These are phyloP conservation scores for Grammomys surdaster DNA, from an alignment of 2,113 vertebrate genomes.

Conservation along the genomic window DNA sequence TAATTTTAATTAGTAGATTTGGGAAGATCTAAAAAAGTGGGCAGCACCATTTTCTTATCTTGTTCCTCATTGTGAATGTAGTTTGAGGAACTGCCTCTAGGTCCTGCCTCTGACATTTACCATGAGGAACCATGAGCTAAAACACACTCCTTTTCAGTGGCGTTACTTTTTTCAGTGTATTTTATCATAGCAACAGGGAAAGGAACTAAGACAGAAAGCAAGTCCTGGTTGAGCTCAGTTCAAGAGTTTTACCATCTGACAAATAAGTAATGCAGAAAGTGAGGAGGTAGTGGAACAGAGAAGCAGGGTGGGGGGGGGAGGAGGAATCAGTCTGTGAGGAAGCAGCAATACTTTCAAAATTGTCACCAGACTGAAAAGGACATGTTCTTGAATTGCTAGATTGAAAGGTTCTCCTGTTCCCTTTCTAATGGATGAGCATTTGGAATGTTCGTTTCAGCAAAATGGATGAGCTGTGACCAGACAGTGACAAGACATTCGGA, in stretches of 20 bases:
- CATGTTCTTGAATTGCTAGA: background rate
- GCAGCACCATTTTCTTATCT: background rate
- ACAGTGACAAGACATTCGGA: background rate
- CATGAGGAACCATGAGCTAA: background rate
- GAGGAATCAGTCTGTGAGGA: background rate
- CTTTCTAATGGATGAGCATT: no score
- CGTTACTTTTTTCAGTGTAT: background rate
- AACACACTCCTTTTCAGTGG: background rate
- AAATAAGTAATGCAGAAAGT: background rate
- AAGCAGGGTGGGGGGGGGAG: accelerated
- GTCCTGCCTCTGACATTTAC: background rate
- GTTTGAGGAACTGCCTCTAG: no score
- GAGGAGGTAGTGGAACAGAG: background rate
- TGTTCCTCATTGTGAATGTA: background rate
- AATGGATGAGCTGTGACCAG: background rate
- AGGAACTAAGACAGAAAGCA: background rate
- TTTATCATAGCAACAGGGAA: background rate
- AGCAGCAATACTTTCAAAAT: background rate
- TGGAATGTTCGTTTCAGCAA: background rate
- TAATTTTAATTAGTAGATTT: background rate
- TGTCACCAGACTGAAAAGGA: background rate
- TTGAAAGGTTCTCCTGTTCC: background rate
- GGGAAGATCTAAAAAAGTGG: background rate
- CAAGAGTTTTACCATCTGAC: background rate
- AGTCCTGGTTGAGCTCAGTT: background rate